A percentile compares a stretch with the other conserved stretches of the same genome.
phyloP scores from a whole-genome alignment of 2,888 invertebrate genomes.

The Alcis repandata region DNA sequence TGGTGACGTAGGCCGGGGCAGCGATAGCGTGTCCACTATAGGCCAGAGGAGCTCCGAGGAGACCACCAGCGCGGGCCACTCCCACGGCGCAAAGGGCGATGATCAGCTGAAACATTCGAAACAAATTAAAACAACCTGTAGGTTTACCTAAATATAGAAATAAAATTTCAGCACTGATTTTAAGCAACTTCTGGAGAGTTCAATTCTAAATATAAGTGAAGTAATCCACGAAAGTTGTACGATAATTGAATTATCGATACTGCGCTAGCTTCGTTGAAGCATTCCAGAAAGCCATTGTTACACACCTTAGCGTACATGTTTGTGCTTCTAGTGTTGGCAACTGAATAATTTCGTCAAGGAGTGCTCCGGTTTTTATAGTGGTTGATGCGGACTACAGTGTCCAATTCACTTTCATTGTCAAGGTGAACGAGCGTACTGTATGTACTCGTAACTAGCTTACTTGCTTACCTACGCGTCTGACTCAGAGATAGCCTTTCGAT shows the following conservation, averaged over 20 bases:
- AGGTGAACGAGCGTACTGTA: slow-evolving; percentile 70
- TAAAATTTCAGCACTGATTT: slow-evolving; percentile 1
- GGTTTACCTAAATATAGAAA: no score
- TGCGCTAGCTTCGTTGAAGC: slow-evolving; percentile 14
- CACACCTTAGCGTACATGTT: slow-evolving; percentile 86
- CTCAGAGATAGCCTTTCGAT: slow-evolving; percentile 83
- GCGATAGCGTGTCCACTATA: slow-evolving; percentile 78
- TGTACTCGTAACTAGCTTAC: slow-evolving; percentile 56
- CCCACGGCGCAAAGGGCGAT: slow-evolving; percentile 87
- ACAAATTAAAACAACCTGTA: background rate
- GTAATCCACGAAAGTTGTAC: slow-evolving; percentile 11
- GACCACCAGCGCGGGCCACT: slow-evolving; percentile 85
- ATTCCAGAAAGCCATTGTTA: slow-evolving; percentile 45
- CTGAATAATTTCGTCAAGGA: slow-evolving; percentile 80
- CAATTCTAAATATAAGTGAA: background rate
- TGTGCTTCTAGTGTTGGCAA: slow-evolving; percentile 80
- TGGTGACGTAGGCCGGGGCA: slow-evolving; percentile 64
- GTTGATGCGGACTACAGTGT: slow-evolving; percentile 67
- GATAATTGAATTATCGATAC: slow-evolving; percentile 13
- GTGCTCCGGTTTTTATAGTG: slow-evolving; percentile 83
- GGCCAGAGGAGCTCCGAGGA: slow-evolving; percentile 78
- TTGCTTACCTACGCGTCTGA: slow-evolving; percentile 69
- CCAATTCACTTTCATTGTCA: slow-evolving; percentile 84
- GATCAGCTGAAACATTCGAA: slow-evolving; percentile 74
- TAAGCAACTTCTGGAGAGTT: background rate